A percentile compares a stretch with the other conserved stretches of the same genome.
phyloP scores from a whole-genome alignment of 92 coral and sea anemone species.

The Virgularia gustaviana region DNA sequence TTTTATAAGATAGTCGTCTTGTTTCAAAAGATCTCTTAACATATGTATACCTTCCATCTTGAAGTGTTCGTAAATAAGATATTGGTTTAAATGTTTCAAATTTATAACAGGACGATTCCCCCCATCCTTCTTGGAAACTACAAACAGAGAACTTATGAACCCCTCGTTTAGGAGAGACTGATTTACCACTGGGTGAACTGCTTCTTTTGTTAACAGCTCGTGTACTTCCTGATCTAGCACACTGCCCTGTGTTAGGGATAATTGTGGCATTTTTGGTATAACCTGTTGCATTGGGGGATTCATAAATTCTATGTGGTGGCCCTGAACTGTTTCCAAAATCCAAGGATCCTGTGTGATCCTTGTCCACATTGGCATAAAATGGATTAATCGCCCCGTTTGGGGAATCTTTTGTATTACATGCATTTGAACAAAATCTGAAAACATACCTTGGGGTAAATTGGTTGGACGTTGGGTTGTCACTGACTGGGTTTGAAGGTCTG shows the following conservation, averaged over 20 bases:
- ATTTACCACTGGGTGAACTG: conserved; percentile 45
- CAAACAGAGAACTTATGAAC: conserved; percentile 32
- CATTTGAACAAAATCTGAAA: neutral
- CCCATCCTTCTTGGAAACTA: conserved; percentile 49
- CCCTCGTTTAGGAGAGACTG: conserved; percentile 28
- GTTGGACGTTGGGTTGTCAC: conserved; percentile 21
- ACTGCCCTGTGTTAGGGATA: conserved; percentile 26
- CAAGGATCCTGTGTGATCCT: conserved; percentile 22
- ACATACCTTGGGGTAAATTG: conserved; percentile 12
- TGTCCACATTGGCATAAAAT: neutral
- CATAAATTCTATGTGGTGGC: conserved; percentile 16
- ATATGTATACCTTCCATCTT: conserved; percentile 53
- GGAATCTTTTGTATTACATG: neutral
- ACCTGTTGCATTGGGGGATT: neutral
- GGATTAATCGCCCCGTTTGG: conserved; percentile 14
- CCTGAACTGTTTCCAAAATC: conserved; percentile 4
- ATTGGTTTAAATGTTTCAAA: conserved; percentile 33
- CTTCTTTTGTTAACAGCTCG: conserved; percentile 45
- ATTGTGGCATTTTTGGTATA: no score
- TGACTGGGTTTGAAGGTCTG: conserved; percentile 11
- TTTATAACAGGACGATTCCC: conserved; percentile 48
- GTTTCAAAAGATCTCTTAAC: conserved; percentile 24
- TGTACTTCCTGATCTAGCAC: conserved; percentile 52
- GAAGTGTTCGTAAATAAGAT: conserved; percentile 54
- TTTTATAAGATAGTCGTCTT: conserved; percentile 38